Evolutionary conservation across 1,140 invertebrate genomes (phyloP), one percentile per base, ranked within the genome.

Genomic region (Phortica variegata): DNA sequence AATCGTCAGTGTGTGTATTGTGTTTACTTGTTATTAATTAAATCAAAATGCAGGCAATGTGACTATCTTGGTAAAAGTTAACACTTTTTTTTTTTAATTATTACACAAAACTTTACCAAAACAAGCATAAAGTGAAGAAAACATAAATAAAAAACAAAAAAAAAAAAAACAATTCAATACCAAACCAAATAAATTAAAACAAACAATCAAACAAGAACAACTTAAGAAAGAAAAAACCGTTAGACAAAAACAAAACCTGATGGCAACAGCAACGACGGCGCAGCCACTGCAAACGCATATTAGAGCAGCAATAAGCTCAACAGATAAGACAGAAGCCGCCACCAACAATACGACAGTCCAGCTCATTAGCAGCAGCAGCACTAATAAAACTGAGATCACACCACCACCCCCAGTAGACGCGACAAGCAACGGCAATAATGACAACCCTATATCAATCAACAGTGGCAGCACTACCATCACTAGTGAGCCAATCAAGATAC

Each of bases 401-500:
- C 26, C 21, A 33, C 33, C 33, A 17, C 31, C 33, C 33, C 26
- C 43, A 13, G 10, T 34, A 55, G 10, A 16, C 36, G 26, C 18
- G 13, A 45, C 7, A 3, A 50, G 34, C 48, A 51, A 17, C 39
- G 53, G 34, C 45, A 59, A 29, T 47, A 57, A 18, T 42, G 36
- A 3, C 43, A 57, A 2, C 33, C n/a, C n/a, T n/a, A n/a, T n/a
- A n/a, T n/a, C n/a, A n/a, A 51, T 15, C 26, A 51, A 31, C 20
- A 52, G 23, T 8, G 51, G 21, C 17, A 56, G 43, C 34, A 29
- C 10, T 43, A 16, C 8, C 34, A 54, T 0, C 26, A 69, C 46
- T 5, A 69, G 61, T 47, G 58, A 52, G 18, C 70, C 71, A 10
- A 74, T 71, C 26, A 69, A 68, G 41, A 74, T 73, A 29, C 71